Evolutionary conservation across 2,113 vertebrate species (phyloP), one percentile per base, ranked within the genome.

Genomic region (Nothocercus julius): DNA sequence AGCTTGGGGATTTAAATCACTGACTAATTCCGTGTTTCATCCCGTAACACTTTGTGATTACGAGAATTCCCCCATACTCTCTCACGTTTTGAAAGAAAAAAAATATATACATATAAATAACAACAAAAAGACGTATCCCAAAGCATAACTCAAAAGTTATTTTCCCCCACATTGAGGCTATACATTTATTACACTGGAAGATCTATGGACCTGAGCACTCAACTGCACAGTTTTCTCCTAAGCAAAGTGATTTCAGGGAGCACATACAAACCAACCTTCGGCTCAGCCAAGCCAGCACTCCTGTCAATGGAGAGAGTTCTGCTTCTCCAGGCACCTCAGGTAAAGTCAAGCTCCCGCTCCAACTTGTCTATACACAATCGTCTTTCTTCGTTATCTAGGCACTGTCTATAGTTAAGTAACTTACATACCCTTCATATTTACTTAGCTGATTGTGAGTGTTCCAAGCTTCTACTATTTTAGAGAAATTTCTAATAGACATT

Each of bases 11-110:
- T 67, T 85, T 92, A 68, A 82, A 91, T 87, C 78, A 63, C 13
- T 92, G 75, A 73, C 64, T 74, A 91, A 90, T 75, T 95, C 89
- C 72, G 79, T 51, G 19, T 70, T 89, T 89, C 72, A 70, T 70
- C 61, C 78, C 51, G 81, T 27, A 91, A 3, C 14, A 45, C 30
- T 21, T 38, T 67, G 40, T 74, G 70, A 87, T 59, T 76, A 19
- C 11, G 69, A 73, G 28, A 54, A 93, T 82, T 87, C 9, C 8
- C 81, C 83, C 76, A 32, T 47, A 68, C 34, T 79, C 38, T 91
- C 76, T 40, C 27, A 73, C 59, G 40, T 87, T 80, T 72, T 54
- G 59, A 86, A 69, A 67, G 22, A 18, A 4, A 16, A 63, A 62
- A 24, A 36, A 36, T 36, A 36, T 36, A 51, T 76, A n/a, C 8